A percentile compares a stretch with the other conserved stretches of the same genome.
Evolutionary conservation across 2,888 invertebrate species (phyloP).

Genomic region (Phragmatobia fuliginosa): DNA sequence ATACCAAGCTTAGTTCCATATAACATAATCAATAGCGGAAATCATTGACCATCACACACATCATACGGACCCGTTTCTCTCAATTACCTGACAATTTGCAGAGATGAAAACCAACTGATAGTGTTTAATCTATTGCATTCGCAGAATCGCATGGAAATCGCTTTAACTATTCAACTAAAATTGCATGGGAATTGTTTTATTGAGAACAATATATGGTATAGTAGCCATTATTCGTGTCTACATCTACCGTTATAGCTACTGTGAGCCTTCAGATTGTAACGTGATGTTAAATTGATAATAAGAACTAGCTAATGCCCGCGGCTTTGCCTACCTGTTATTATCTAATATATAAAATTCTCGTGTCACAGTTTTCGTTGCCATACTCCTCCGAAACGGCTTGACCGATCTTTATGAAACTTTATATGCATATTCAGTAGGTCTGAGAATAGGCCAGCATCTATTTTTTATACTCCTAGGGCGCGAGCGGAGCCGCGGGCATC

Average conservation of each 20-base stretch:
- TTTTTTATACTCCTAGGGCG: too few relatives aligned
- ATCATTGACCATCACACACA: neutral
- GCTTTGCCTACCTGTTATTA: too few relatives aligned
- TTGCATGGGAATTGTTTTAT: neutral
- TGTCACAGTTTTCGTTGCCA: too few relatives aligned
- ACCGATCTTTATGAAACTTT: too few relatives aligned
- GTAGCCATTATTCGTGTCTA: neutral
- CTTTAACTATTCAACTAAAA: neutral
- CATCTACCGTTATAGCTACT: neutral
- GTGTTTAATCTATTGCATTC: neutral
- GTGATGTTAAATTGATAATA: too few relatives aligned
- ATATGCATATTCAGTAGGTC: too few relatives aligned
- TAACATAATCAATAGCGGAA: neutral
- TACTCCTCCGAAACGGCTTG: too few relatives aligned
- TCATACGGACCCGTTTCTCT: slow-evolving; percentile 1
- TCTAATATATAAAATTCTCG: too few relatives aligned
- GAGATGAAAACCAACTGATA: slow-evolving; percentile 12
- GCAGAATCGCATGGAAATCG: slow-evolving; percentile 8
- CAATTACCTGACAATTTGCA: slow-evolving; percentile 4
- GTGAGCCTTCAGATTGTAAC: neutral
- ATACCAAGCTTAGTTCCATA: neutral
- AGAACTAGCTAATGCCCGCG: too few relatives aligned
- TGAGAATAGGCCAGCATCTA: too few relatives aligned
- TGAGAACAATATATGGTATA: neutral
- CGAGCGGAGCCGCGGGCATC: too few relatives aligned